Conservation (phyloP, 2,113 vertebrate species). For the Accipiter cooperii region DNA sequence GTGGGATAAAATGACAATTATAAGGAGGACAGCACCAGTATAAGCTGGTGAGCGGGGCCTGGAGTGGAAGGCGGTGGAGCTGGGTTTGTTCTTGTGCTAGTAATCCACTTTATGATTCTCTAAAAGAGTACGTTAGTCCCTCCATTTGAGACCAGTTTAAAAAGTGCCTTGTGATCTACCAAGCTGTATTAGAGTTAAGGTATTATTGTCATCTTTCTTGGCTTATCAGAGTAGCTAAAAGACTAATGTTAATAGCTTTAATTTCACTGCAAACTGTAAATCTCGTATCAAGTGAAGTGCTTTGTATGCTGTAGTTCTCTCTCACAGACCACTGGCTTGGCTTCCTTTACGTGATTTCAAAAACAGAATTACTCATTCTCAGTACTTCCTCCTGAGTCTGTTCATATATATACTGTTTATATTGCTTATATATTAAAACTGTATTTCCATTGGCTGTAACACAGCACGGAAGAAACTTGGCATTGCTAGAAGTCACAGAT, state of each 20-base stretch:
- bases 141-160: neutral
- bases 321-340: neutral
- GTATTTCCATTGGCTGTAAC: neutral
- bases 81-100: neutral
- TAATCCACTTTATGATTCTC: neutral
- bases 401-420: neutral
- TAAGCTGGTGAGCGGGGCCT: neutral
- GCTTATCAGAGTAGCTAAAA: neutral
- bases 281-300: neutral
- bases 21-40: no score
- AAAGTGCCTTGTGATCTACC: neutral
- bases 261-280: neutral
- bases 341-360: neutral
- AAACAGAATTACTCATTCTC: neutral
- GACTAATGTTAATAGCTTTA: neutral
- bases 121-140: neutral
- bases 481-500: conserved; percentile 20
- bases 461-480: neutral
- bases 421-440: neutral
- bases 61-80: neutral
- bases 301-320: neutral
- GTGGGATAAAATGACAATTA: neutral
- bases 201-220: neutral
- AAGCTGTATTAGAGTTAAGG: neutral
- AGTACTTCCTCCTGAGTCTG: neutral